Conservation (phyloP, 2,888 invertebrate genomes). For the Drosophila anomalata region DNA sequence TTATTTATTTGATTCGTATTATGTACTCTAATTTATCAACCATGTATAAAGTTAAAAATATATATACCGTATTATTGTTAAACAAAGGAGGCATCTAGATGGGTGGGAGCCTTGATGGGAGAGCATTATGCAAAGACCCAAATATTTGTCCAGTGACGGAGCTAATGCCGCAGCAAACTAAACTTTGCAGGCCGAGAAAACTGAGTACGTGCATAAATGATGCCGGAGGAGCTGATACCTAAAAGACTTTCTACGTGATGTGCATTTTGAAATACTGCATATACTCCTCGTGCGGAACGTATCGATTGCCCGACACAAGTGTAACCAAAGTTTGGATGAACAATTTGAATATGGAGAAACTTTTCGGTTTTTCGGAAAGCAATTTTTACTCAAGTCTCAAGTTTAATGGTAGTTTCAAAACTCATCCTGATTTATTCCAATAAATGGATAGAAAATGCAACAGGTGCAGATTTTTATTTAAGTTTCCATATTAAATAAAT, state of each 20-base stretch:
- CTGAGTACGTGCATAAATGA: conserved; percentile 41
- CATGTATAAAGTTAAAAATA: conserved; percentile 24
- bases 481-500: neutral
- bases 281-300: conserved; percentile 6
- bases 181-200: conserved; percentile 26
- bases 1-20: conserved; percentile 36
- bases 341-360: conserved; percentile 2
- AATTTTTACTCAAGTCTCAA: neutral
- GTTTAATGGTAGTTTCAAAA: neutral
- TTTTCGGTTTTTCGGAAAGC: neutral
- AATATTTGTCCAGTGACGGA: conserved; percentile 15
- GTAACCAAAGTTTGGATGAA: conserved; percentile 7
- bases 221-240: conserved; percentile 29
- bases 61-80: conserved; percentile 26
- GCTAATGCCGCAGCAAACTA: conserved; percentile 15
- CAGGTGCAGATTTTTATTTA: neutral
- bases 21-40: conserved; percentile 32
- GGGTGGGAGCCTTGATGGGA: neutral
- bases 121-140: neutral
- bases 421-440: neutral
- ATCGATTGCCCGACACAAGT: conserved; percentile 21
- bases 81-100: neutral
- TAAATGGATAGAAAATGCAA: neutral
- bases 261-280: conserved; percentile 25
- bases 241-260: conserved; percentile 31